Base-by-base conservation (phyloP, 2,797 vertebrate species). In the Antennarius maculatus region DNA sequence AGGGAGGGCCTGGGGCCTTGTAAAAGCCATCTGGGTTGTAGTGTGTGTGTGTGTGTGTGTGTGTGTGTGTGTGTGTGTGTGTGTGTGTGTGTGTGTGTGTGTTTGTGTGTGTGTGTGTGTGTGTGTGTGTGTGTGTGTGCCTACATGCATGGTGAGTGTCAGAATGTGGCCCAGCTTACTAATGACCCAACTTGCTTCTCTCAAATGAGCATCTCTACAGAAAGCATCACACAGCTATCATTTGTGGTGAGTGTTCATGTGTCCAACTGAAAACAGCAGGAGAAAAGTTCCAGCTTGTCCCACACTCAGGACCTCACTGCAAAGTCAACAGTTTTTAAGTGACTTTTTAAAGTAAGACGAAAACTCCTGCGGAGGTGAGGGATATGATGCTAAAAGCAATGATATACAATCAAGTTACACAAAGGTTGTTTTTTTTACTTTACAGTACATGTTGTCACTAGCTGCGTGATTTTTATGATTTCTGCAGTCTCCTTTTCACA, bases 11-110 rank as follows among this genome's bases (percentile, higher is more conserved):
- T 92, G 92, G 89, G 92, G 92, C 93, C 93, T 86, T 91, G 91
- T 93, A 93, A 94, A 92, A 91, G 81, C 84, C 93, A 93, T 93
- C 92, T 93, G 92, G 88, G 82, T 83, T 91, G 74, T 69, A 76
- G 86, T 78, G 79, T 78, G 80, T 86, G 61, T 76, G 72, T 53
- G 61, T 60, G 61, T 71, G 64, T 42, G 54, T 71, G 80, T 54
- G 63, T 68, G 61, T 75, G 74, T 59, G 59, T 69, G 69, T 55
- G 54, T 56, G 61, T 54, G 17, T 55, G 64, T 66, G 23, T 23
- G 23, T 23, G 23, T 50, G 16, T 55, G 64, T 64, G 60, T 50
- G 16, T 55, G 64, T 64, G 60, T 50, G 16, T 55, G 64, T 64
- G 60, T 50, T 14, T 55, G 64, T 64, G 60, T 50, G 16, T 55